A percentile compares a stretch with the other conserved stretches of the same genome.
Evolutionary conservation across 1,140 invertebrate species (phyloP).

Genomic region (Lepidotrigona ventralis): DNA sequence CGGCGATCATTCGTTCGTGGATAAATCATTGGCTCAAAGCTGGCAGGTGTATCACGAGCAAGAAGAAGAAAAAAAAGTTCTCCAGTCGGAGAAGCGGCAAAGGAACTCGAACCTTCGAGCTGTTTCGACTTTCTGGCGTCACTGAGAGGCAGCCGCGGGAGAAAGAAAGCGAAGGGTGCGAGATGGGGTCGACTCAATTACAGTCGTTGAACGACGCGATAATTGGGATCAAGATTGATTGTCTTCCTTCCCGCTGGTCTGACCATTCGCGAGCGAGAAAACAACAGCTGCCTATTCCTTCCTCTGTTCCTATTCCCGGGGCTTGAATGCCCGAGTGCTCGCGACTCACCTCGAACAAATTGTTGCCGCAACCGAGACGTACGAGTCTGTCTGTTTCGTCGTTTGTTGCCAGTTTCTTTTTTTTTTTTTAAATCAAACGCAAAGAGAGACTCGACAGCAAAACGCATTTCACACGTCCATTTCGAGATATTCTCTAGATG

Average conservation of each 20-base stretch:
- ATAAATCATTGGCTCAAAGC: conserved; percentile 48
- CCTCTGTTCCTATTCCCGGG: neutral
- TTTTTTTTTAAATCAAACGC: too few relatives aligned
- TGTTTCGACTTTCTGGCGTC: conserved; percentile 66
- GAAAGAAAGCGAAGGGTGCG: conserved; percentile 18
- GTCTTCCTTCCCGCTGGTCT: conserved; percentile 59
- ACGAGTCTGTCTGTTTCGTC: too few relatives aligned
- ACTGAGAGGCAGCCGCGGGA: conserved; percentile 37
- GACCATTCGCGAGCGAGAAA: conserved; percentile 53
- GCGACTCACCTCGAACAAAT: neutral
- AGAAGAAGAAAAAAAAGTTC: conserved; percentile 45
- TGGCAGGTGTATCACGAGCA: conserved; percentile 34
- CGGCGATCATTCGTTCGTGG: conserved; percentile 26
- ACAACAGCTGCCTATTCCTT: conserved; percentile 32
- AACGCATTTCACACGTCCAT: too few relatives aligned
- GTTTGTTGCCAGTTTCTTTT: too few relatives aligned
- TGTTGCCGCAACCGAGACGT: neutral
- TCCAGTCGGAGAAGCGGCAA: conserved; percentile 29
- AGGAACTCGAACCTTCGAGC: conserved; percentile 57
- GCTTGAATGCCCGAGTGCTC: neutral
- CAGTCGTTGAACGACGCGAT: conserved; percentile 74
- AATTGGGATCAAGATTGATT: conserved; percentile 77
- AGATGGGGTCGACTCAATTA: conserved; percentile 72
- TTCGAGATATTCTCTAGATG: too few relatives aligned
- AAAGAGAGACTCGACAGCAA: too few relatives aligned